Evolutionary conservation across 2,113 vertebrate species (phyloP).

Genomic region (Choloepus hoffmanni): DNA sequence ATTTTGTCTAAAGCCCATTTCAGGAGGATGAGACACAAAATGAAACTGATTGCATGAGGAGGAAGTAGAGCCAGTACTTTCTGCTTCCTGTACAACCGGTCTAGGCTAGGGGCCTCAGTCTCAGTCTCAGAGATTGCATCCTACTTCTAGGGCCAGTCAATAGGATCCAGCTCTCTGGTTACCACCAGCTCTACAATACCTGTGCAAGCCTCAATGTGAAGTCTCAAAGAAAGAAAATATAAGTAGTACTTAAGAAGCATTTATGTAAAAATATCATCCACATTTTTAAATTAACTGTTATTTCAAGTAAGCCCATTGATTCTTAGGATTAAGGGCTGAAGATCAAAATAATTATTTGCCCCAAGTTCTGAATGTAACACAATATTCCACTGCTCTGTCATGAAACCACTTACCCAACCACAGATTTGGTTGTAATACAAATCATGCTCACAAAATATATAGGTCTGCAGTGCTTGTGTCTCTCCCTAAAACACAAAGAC

Average conservation of each 20-base stretch:
- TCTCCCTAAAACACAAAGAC: constrained; percentile 18
- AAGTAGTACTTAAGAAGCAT: constrained; percentile 34
- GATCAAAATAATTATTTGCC: constrained; percentile 47
- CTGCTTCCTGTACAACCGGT: background rate
- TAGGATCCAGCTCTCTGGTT: background rate
- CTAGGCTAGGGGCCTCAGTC: background rate
- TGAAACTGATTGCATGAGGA: constrained; percentile 10
- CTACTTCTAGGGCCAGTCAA: background rate
- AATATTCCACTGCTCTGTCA: background rate
- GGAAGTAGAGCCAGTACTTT: background rate
- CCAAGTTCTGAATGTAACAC: constrained; percentile 17
- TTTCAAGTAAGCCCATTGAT: constrained; percentile 6
- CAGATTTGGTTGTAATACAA: constrained; percentile 10
- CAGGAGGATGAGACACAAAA: background rate
- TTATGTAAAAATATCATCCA: constrained; percentile 20
- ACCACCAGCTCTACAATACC: background rate
- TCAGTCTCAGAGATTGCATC: background rate
- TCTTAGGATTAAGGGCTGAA: constrained; percentile 31
- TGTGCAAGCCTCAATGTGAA: background rate
- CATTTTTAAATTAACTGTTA: background rate
- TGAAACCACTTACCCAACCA: constrained; percentile 39
- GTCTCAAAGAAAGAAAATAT: constrained; percentile 28
- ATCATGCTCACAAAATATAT: background rate
- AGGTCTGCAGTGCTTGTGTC: background rate
- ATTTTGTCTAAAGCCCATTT: constrained; percentile 52